Percentiles rank a stretch among this genome's conserved stretches.
These are phyloP conservation scores for Heliocidaris erythrogramma DNA, from an alignment of 35 echinoderm and acorn worm species.

Conservation along the genomic window DNA sequence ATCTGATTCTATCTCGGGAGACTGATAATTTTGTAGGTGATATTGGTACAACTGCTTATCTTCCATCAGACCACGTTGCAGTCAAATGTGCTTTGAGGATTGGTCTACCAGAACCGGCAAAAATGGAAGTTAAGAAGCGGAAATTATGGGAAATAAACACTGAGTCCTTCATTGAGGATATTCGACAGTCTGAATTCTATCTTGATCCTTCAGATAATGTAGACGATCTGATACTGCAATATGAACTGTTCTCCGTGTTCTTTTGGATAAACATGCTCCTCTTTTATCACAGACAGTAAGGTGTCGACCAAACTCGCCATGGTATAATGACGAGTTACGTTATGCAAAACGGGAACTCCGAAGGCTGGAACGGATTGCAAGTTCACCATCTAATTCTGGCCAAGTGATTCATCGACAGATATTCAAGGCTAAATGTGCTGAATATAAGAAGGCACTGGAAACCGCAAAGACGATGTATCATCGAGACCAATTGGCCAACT, in stretches of 20 bases:
- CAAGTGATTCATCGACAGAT: background rate
- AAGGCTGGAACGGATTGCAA: background rate
- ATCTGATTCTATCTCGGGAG: too few species aligned
- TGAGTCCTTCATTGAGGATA: background rate
- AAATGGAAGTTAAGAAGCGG: background rate
- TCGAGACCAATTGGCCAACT: background rate
- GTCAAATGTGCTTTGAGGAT: too few species aligned
- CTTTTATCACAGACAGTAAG: background rate
- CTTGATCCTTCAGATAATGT: too few species aligned
- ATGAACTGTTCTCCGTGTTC: background rate
- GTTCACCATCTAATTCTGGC: too few species aligned
- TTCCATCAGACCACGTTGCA: too few species aligned
- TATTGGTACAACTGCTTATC: too few species aligned
- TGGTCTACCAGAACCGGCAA: too few species aligned
- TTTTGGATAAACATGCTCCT: background rate
- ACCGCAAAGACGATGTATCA: background rate
- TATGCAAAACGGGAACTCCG: background rate
- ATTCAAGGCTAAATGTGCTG: background rate
- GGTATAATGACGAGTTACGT: background rate
- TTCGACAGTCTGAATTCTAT: too few species aligned
- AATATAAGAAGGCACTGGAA: background rate
- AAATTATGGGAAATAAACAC: background rate
- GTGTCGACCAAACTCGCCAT: background rate
- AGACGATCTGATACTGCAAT: background rate
- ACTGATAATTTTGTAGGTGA: too few species aligned